Evolutionary conservation across 2,888 invertebrate species (phyloP).

Genomic region (Cataglyphis rosenhaueri): DNA sequence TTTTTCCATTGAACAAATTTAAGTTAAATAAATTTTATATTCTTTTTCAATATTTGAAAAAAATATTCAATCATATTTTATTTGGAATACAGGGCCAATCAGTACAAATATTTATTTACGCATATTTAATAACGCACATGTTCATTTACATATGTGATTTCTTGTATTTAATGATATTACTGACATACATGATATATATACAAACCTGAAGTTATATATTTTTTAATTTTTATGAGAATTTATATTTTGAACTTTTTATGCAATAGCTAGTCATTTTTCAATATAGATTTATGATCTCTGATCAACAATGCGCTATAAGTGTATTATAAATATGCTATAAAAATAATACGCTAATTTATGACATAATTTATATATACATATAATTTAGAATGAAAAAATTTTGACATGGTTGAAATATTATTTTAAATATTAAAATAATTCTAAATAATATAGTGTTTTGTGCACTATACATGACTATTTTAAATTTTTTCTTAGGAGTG

Average conservation of each 20-base stretch:
- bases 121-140: conserved; percentile 18
- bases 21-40: conserved; percentile 61
- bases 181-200: not conserved
- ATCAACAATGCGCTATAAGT: conserved; percentile 39
- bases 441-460: not conserved
- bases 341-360: not conserved
- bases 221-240: conserved; percentile 38
- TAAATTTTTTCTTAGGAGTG: conserved; percentile 16
- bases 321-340: conserved; percentile 31
- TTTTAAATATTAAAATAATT: conserved; percentile 27
- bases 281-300: conserved; percentile 45
- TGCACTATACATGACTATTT: conserved; percentile 13
- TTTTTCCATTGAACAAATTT: conserved; percentile 43
- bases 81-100: conserved; percentile 24
- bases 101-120: conserved; percentile 51
- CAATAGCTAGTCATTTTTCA: conserved; percentile 49
- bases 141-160: conserved; percentile 19
- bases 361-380: conserved; percentile 11
- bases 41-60: conserved; percentile 50
- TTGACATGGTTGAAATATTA: conserved; percentile 24
- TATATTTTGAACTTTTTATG: conserved; percentile 47
- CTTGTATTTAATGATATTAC: conserved; percentile 9
- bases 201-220: conserved; percentile 12
- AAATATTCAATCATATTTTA: conserved; percentile 6
- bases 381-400: conserved; percentile 22